Base-by-base conservation (phyloP, 2,888 invertebrate genomes). In the Acanthosepion pharaonis region DNA sequence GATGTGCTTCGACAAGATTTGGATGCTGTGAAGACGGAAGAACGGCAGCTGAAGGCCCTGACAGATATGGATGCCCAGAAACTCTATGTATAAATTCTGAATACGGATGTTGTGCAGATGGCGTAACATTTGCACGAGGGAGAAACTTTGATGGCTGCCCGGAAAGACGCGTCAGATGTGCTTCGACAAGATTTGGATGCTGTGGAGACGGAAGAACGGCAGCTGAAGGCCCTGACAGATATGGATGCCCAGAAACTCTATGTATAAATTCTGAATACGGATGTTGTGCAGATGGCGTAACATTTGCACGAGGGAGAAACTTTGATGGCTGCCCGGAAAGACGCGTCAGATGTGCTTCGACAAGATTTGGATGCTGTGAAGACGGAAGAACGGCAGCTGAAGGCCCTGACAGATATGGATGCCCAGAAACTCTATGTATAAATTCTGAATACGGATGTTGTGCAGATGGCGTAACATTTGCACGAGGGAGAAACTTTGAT, bases 191-290 rank as follows among this genome's bases (percentile, higher is more conserved):
- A 1, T 98, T 98, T 97, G 99, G 99, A 9, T 99, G 99, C 97
- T 99, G 99, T 96, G 98, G 98, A 5, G 99, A 99, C 97, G 98
- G 98, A 5, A 97, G 98, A 96, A 99, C 99, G 0, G 98, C 99
- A 0, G 99, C 99, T 4, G 99, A 99, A 96, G 99, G 99, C 4
- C 98, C 98, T 0, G 98, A 98, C 96, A 98, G 98, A 92, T 98
- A 99, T 97, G 99, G 99, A 0, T 97, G 97, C 95, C 78, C 78
- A 15, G 78, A 78, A 15, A 78, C 78, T 3, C 33, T 3, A 15
- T 78, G 78, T n/a, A 11, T 6, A 9, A 6, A 33, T n/a, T n/a
- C 78, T 11, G 15, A 33, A 78, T 78, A 33, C 5, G 78, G 78
- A 15, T 78, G 78, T n/a, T 78, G 59, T 23, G 59, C 25, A 59